These are phyloP conservation scores for Discoglossus pictus DNA, from an alignment of 2,797 vertebrate species.

Conservation along the genomic window DNA sequence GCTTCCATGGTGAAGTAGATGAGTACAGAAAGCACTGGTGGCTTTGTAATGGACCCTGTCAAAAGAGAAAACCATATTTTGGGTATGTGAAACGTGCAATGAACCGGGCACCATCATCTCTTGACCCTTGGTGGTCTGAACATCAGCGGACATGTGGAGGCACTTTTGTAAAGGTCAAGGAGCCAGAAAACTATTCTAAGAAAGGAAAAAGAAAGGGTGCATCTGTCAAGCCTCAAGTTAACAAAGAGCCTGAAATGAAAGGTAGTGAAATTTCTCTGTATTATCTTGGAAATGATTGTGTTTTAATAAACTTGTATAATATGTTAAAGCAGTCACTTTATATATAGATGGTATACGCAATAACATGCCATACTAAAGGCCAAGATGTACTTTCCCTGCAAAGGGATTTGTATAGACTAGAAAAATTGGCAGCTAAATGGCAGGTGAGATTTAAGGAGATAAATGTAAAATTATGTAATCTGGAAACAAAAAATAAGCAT, in stretches of 20 bases:
- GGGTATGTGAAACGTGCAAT: conserved; percentile 91
- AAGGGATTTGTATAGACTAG: too few species aligned
- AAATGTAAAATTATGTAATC: too few species aligned
- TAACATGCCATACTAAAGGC: too few species aligned
- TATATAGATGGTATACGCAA: too few species aligned
- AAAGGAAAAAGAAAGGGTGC: conserved; percentile 67
- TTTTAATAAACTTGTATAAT: too few species aligned
- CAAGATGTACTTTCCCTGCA: too few species aligned
- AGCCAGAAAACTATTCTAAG: conserved; percentile 86
- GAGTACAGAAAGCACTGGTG: conserved; percentile 95
- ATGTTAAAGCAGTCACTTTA: too few species aligned
- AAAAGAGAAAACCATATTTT: conserved; percentile 77
- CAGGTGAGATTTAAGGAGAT: too few species aligned
- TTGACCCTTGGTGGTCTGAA: conserved; percentile 90
- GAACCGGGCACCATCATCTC: conserved; percentile 88
- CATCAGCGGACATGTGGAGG: conserved; percentile 87
- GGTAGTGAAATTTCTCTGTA: conserved; percentile 56
- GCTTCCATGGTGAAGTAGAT: conserved; percentile 88
- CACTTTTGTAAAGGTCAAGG: conserved; percentile 85
- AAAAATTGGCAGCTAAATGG: too few species aligned
- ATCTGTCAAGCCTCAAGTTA: conserved; percentile 4
- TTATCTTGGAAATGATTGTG: too few species aligned
- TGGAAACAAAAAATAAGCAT: too few species aligned
- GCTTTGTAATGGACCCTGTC: conserved; percentile 89
- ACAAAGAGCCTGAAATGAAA: conserved; percentile 29